A percentile compares a stretch with the other conserved stretches of the same genome.
These are phyloP conservation scores for Pachypanchax playfairii DNA, from an alignment of 2,113 vertebrate species.

Conservation along the genomic window DNA sequence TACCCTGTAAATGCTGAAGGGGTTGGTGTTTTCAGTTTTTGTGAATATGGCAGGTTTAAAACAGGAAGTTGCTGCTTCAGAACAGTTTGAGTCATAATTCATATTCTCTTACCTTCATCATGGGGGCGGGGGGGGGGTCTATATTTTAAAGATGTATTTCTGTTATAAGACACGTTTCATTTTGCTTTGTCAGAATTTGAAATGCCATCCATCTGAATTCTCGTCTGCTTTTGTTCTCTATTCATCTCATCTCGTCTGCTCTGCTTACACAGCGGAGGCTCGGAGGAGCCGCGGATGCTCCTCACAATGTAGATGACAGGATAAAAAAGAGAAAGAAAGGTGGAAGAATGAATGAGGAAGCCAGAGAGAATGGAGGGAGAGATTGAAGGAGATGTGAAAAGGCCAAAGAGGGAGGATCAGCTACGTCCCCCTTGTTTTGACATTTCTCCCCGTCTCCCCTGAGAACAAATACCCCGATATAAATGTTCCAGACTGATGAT, in stretches of 20 bases:
- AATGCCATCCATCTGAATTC: slow-evolving; percentile 21
- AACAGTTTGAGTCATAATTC: too few relatives aligned
- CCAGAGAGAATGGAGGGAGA: slow-evolving; percentile 33
- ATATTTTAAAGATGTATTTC: not conserved
- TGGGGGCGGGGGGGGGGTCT: too few relatives aligned
- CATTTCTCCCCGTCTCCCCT: slow-evolving; percentile 63
- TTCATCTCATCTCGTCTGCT: slow-evolving; percentile 29
- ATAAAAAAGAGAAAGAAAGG: slow-evolving; percentile 52
- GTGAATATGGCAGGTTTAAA: too few relatives aligned
- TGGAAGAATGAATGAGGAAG: slow-evolving; percentile 27
- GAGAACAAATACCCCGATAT: slow-evolving; percentile 51
- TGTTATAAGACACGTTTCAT: not conserved
- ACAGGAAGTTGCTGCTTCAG: too few relatives aligned
- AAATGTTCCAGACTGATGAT: slow-evolving; percentile 50
- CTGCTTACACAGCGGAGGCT: slow-evolving; percentile 50
- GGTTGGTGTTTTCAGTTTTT: too few relatives aligned
- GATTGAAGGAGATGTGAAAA: slow-evolving; percentile 48
- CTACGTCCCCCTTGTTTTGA: slow-evolving; percentile 61
- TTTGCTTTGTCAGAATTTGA: slow-evolving; percentile 28
- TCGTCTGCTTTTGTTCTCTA: slow-evolving; percentile 18
- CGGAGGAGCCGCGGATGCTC: slow-evolving; percentile 29
- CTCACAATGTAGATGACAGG: slow-evolving; percentile 65
- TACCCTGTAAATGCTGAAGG: too few relatives aligned
- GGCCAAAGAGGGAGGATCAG: slow-evolving; percentile 56
- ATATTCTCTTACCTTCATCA: too few relatives aligned